Base-by-base conservation (phyloP, 37 sponge, comb jelly and placozoan genomes). In the Spongia lamella region DNA sequence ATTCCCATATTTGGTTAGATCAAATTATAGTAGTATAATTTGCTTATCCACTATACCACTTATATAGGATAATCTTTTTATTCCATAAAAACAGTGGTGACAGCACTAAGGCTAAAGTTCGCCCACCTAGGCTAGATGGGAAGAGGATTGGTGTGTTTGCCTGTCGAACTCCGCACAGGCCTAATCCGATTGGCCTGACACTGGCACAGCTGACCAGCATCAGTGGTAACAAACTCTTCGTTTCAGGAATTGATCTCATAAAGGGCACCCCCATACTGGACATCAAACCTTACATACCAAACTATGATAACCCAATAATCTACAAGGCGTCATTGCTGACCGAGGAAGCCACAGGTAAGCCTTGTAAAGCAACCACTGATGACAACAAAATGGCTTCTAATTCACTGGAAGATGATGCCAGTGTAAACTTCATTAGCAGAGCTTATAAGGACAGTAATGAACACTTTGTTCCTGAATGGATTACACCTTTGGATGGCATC, bases 221-320 rank as follows among this genome's bases (percentile, higher is more conserved):
- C 1, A 1, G 9, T 1, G 37, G 37, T 2, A 61, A 63, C 21
- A 83, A 63, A 5, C 30, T 83, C 6, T 57, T 53, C 53, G 53
- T 83, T 31, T 83, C 84, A 22, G 84, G 84, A 1, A 53, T 75
- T 30, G 84, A 83, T 65, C 52, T 83, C 31, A 53, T 83, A 26
- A 76, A 83, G 21, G 84, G 84, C 4, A 83, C 84, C 4, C 84
- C 84, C 4, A 32, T 83, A 17, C 24, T 83, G 33, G 84, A 83
- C 53, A 63, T 83, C 20, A 83, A 83, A 63, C 84, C 84, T 7
- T 83, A 83, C 69, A 83, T 83, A n/a, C 69, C 76, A n/a, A 38
- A 16, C 11, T 83, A 75, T 51, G 84, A 83, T 51, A 65, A 56
- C 1, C 84, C 47, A 43, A 43, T 43, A 43, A 43, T 66, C 37